These are phyloP conservation scores for Glyptemys insculpta DNA, from an alignment of 2,797 vertebrate species.

Conservation along the genomic window DNA sequence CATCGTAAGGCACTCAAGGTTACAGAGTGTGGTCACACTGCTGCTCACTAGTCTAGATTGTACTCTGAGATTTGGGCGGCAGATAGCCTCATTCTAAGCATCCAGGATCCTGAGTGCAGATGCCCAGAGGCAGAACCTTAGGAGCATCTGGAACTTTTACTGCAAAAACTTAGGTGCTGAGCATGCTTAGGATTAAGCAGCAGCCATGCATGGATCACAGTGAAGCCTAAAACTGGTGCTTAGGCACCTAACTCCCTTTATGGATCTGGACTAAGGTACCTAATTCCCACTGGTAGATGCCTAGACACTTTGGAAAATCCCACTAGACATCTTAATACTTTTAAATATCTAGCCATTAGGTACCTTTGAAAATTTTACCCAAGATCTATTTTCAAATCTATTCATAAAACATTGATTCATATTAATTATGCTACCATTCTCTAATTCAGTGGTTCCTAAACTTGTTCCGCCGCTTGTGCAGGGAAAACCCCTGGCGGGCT, in stretches of 20 bases:
- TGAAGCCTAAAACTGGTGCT: background rate
- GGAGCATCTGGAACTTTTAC: background rate
- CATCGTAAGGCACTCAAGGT: background rate
- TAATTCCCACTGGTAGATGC: background rate
- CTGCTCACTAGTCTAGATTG: background rate
- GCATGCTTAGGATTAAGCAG: background rate
- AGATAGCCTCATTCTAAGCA: background rate
- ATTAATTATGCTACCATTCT: background rate
- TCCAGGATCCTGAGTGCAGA: background rate
- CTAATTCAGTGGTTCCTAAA: background rate
- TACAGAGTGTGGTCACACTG: background rate
- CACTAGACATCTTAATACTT: background rate
- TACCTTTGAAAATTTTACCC: background rate
- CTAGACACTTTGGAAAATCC: background rate
- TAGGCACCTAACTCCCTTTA: background rate
- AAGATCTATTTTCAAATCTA: background rate
- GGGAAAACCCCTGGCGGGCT: too few relatives aligned
- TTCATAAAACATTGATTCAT: background rate
- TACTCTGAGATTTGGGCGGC: background rate
- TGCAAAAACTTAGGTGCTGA: background rate
- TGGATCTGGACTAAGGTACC: background rate
- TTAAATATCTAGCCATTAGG: background rate
- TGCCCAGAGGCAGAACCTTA: background rate
- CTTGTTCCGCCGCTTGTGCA: too few relatives aligned
- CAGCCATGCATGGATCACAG: background rate